A percentile compares a stretch with the other conserved stretches of the same genome.
These are phyloP conservation scores for Pherbina coryleti DNA, from an alignment of 2,888 invertebrate genomes.

Conservation along the genomic window DNA sequence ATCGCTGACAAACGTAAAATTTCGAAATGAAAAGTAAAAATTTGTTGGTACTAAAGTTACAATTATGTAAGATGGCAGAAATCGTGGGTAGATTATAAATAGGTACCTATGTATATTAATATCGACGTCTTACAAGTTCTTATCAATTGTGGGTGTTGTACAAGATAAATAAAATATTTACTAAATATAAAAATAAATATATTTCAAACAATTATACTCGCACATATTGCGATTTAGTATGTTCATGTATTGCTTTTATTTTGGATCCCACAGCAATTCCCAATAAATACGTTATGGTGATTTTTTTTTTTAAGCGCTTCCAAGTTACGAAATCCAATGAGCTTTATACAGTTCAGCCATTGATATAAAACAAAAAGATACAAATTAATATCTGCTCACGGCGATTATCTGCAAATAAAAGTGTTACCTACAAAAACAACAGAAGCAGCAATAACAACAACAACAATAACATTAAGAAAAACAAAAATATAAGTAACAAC, in stretches of 20 bases:
- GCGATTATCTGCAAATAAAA: constrained; percentile 9
- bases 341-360: not conserved
- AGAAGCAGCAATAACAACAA: constrained; percentile 26
- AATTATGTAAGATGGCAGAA: not conserved
- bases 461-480: constrained; percentile 13
- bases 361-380: not conserved
- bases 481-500: constrained; percentile 23
- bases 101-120: not conserved
- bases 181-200: not conserved
- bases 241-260: too few relatives aligned
- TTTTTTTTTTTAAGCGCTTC: not conserved
- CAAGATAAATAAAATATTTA: not conserved
- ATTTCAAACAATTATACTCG: too few relatives aligned
- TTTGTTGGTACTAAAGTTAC: not conserved
- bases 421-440: constrained; percentile 9
- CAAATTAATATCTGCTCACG: not conserved
- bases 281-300: not conserved
- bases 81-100: not conserved
- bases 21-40: constrained; percentile 22
- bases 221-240: too few relatives aligned
- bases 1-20: not conserved
- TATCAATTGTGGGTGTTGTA: not conserved
- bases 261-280: too few relatives aligned
- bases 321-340: constrained; percentile 5
- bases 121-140: not conserved